These are phyloP conservation scores for Noctua janthina DNA, from an alignment of 2,888 invertebrate species.

Conservation along the genomic window DNA sequence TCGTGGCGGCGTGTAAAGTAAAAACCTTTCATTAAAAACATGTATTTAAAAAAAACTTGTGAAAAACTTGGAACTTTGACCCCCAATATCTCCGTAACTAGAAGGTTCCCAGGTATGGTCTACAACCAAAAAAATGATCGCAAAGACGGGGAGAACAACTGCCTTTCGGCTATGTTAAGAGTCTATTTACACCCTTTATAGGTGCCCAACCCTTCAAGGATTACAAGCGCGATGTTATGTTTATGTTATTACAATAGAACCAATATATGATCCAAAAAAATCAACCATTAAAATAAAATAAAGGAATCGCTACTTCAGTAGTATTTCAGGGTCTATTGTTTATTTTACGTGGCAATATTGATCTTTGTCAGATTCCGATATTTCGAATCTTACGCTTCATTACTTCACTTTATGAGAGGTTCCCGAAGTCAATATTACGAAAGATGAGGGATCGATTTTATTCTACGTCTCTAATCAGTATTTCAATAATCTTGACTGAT, in stretches of 20 bases:
- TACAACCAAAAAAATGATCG: too few species aligned
- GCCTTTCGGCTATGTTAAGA: too few species aligned
- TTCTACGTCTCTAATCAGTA: neutral
- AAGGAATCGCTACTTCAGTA: neutral
- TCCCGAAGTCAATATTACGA: constrained; percentile 13
- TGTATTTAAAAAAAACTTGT: too few species aligned
- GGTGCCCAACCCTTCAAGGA: neutral
- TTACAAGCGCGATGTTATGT: neutral
- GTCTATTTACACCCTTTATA: neutral
- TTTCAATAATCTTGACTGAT: neutral
- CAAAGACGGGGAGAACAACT: too few species aligned
- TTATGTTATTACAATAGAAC: neutral
- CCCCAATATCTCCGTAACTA: too few species aligned
- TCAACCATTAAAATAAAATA: neutral
- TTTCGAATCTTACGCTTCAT: constrained; percentile 21
- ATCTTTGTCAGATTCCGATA: constrained; percentile 23
- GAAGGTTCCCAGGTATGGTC: too few species aligned
- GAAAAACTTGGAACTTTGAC: too few species aligned
- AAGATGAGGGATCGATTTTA: neutral
- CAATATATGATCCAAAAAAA: neutral
- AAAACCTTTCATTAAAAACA: too few species aligned
- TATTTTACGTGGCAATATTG: constrained; percentile 19
- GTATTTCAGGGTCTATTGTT: constrained; percentile 15
- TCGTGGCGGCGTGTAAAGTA: too few species aligned
- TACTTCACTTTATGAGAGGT: constrained; percentile 24